Percentiles rank a stretch among this genome's conserved stretches.
Evolutionary conservation across 2,888 invertebrate species (phyloP).

Genomic region (Chydorus sphaericus): DNA sequence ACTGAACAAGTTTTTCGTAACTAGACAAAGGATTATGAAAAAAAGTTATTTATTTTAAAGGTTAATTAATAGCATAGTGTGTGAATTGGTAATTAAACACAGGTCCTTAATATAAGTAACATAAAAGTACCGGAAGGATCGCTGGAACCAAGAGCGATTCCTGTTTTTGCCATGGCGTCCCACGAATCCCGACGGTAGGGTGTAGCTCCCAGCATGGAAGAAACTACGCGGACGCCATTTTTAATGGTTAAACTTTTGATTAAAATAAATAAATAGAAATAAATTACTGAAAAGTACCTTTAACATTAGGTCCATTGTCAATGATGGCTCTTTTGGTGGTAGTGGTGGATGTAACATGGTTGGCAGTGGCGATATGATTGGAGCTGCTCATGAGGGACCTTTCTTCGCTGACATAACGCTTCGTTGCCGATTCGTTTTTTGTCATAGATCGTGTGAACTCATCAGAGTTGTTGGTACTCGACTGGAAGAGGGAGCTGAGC

Average conservation of each 20-base stretch:
- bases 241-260: neutral
- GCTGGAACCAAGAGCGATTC: constrained; percentile 36
- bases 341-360: neutral
- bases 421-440: neutral
- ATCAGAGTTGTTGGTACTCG: neutral
- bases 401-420: neutral
- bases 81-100: too few relatives aligned
- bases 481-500: neutral
- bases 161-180: constrained; percentile 67
- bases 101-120: too few relatives aligned
- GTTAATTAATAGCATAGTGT: too few relatives aligned
- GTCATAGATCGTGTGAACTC: neutral
- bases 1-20: constrained; percentile 4
- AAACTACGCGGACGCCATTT: too few relatives aligned
- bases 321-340: constrained; percentile 12
- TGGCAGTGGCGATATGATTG: neutral
- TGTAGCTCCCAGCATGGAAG: constrained; percentile 38
- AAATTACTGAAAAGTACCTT: constrained; percentile 19
- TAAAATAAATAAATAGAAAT: neutral
- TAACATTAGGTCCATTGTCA: constrained; percentile 24
- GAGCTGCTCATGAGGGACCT: neutral
- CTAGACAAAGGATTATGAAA: too few relatives aligned
- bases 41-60: too few relatives aligned
- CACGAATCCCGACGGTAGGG: constrained; percentile 52
- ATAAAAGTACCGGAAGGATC: too few relatives aligned